A percentile compares a stretch with the other conserved stretches of the same genome.
phyloP scores from a whole-genome alignment of 1,140 invertebrate genomes.

The Bombus superbus region DNA sequence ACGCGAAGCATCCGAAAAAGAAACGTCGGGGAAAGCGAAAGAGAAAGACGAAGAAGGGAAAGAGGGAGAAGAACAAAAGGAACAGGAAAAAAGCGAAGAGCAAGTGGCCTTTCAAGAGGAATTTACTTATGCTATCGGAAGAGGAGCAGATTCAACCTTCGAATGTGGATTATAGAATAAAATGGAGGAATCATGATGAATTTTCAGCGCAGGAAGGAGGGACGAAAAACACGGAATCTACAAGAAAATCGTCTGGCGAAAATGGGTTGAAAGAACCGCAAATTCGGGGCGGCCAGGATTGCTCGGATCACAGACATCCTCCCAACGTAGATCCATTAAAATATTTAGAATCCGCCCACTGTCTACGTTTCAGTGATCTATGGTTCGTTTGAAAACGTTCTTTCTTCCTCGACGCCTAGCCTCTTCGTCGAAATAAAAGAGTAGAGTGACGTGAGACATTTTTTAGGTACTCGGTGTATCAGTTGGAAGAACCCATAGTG shows the following conservation, averaged over 20 bases:
- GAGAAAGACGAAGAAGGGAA: slow-evolving; percentile 49
- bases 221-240: not conserved
- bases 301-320: slow-evolving; percentile 77
- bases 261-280: slow-evolving; percentile 69
- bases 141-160: slow-evolving; percentile 1
- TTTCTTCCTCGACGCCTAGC: not conserved
- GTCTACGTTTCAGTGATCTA: slow-evolving; percentile 82
- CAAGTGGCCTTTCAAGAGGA: slow-evolving; percentile 52
- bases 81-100: slow-evolving; percentile 28
- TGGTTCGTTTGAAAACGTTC: slow-evolving; percentile 71
- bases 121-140: slow-evolving; percentile 53
- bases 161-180: not conserved
- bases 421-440: not conserved
- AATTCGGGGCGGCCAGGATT: slow-evolving; percentile 81
- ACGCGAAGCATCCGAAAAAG: slow-evolving; percentile 8
- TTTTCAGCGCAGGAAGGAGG: too few species aligned
- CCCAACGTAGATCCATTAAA: slow-evolving; percentile 73
- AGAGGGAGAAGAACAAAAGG: slow-evolving; percentile 47
- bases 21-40: slow-evolving; percentile 37
- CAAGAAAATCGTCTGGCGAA: not conserved
- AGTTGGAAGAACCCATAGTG: slow-evolving; percentile 75
- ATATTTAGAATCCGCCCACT: slow-evolving; percentile 83
- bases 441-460: not conserved
- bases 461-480: slow-evolving; percentile 79
- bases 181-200: not conserved